phyloP scores from a whole-genome alignment of 1,140 invertebrate genomes.

The Mya arenaria region DNA sequence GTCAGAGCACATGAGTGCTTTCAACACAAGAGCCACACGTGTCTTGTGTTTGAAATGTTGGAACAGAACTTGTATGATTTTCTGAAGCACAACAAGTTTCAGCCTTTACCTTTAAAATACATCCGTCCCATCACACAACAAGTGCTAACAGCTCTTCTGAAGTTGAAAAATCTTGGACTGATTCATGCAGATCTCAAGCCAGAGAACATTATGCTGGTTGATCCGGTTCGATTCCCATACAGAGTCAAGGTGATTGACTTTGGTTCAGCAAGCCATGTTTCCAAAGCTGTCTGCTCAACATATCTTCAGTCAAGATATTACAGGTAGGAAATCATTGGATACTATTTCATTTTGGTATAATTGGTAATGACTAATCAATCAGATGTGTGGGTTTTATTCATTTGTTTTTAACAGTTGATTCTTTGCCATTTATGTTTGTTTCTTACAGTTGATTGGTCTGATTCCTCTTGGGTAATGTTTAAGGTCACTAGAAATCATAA shows the following conservation, averaged over 20 bases:
- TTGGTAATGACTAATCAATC: no score
- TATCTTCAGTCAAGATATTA: constrained; percentile 99
- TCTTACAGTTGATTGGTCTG: no score
- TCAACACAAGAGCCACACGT: constrained; percentile 99
- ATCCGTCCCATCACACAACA: constrained; percentile 99
- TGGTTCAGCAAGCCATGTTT: constrained; percentile 99
- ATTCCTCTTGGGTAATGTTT: no score
- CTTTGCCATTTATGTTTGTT: no score
- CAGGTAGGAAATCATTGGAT: constrained; percentile 82
- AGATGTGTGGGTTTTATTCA: no score
- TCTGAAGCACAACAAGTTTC: constrained; percentile 99
- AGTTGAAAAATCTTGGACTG: constrained; percentile 98
- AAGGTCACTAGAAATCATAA: no score
- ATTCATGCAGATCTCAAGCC: constrained; percentile 99
- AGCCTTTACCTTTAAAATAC: constrained; percentile 97
- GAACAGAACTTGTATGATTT: constrained; percentile 99
- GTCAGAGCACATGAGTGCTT: constrained; percentile 99
- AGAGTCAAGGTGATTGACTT: constrained; percentile 99
- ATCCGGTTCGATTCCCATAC: constrained; percentile 98
- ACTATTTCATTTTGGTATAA: background rate
- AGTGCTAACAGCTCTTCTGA: constrained; percentile 98
- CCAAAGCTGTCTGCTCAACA: constrained; percentile 99
- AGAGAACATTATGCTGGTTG: constrained; percentile 99
- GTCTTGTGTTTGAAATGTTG: constrained; percentile 99
- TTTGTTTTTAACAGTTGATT: no score